Conservation (phyloP, 2,113 vertebrate species). For the Ardeotis arabs region DNA sequence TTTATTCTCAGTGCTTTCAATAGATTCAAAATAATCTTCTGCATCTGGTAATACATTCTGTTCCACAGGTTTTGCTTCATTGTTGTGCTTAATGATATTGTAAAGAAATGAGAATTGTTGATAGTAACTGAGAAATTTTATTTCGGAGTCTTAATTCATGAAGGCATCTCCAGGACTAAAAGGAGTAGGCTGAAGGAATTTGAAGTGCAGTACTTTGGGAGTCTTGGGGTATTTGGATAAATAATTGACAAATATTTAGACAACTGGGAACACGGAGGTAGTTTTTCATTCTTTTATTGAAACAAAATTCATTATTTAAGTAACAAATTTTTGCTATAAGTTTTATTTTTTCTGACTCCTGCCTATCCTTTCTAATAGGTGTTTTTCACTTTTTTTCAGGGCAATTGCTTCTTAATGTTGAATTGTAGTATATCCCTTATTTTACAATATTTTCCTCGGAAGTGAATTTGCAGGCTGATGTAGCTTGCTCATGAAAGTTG, state of each 20-base stretch:
- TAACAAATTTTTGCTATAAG: neutral
- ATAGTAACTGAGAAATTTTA: neutral
- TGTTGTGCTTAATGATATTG: neutral
- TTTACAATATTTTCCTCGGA: neutral
- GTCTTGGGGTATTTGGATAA: neutral
- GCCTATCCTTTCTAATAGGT: neutral
- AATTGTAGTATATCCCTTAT: neutral
- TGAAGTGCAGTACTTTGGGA: neutral
- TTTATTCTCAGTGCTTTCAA: neutral
- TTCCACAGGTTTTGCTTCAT: neutral
- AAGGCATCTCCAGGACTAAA: neutral
- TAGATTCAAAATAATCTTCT: neutral
- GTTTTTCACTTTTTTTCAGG: neutral
- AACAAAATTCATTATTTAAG: neutral
- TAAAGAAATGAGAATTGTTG: neutral
- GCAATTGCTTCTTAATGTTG: neutral
- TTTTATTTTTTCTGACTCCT: neutral
- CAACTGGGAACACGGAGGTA: neutral
- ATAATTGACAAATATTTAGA: neutral
- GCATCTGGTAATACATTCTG: neutral
- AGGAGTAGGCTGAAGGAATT: neutral
- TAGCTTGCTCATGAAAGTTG: neutral
- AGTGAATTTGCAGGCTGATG: neutral
- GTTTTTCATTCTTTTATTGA: neutral
- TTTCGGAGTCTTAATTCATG: neutral